phyloP scores from a whole-genome alignment of 2,888 invertebrate genomes.

The Eurytoma californica region DNA sequence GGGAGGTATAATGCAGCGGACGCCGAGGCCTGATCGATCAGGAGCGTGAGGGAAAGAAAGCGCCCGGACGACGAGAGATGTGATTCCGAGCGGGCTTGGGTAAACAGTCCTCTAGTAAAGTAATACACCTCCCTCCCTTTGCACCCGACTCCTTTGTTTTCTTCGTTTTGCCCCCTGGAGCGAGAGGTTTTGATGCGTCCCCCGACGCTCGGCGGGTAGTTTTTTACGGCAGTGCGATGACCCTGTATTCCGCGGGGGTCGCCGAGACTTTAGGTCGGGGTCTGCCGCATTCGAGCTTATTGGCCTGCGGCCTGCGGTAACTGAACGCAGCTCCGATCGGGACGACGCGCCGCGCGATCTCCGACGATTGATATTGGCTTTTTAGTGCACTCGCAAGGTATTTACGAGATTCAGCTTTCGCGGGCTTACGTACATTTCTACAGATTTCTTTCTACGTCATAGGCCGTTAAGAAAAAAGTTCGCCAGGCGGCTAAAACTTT shows the following conservation, averaged over 20 bases:
- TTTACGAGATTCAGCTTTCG: neutral
- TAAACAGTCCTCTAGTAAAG: neutral
- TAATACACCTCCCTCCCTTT: no score
- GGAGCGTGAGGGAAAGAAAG: conserved; percentile 33
- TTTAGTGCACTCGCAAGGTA: neutral
- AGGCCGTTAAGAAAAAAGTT: no score
- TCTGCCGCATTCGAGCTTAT: no score
- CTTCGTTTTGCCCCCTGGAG: neutral
- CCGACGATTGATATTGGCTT: neutral
- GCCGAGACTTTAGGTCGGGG: neutral
- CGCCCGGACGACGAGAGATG: conserved; percentile 73
- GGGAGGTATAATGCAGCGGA: conserved; percentile 39
- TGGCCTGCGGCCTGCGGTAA: no score
- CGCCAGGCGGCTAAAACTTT: no score
- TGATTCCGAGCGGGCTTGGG: conserved; percentile 17
- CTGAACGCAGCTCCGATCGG: no score
- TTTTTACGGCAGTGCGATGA: conserved; percentile 49
- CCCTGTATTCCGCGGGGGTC: neutral
- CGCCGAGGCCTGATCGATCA: conserved; percentile 49
- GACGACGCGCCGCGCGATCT: no score
- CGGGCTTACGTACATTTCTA: no score
- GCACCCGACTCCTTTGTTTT: neutral
- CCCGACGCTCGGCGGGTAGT: conserved; percentile 26
- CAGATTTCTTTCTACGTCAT: no score
- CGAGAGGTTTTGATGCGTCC: neutral